phyloP scores from a whole-genome alignment of 1,140 invertebrate genomes.

The Heterodera schachtii region DNA sequence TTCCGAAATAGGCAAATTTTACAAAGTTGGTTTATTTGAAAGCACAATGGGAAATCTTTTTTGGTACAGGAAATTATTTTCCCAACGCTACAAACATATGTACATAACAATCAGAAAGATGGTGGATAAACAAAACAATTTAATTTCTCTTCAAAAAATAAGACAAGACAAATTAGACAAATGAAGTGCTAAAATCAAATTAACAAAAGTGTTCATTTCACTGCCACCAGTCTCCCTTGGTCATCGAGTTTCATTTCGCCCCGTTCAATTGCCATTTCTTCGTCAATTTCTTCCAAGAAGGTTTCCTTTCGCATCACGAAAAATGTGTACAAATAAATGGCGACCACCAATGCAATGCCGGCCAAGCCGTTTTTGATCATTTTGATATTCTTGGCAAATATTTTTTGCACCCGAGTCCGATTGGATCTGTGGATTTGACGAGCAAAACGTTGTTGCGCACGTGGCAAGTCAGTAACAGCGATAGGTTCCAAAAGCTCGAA shows the following conservation, averaged over 20 bases:
- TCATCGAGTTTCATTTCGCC: conserved; percentile 15
- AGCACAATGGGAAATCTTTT: too few relatives aligned
- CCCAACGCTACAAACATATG: too few relatives aligned
- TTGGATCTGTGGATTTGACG: conserved; percentile 63
- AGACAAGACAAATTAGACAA: too few relatives aligned
- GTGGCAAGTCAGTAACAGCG: conserved; percentile 60
- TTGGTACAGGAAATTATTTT: too few relatives aligned
- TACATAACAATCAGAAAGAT: too few relatives aligned
- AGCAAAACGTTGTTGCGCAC: conserved; percentile 62
- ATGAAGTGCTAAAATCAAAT: neutral
- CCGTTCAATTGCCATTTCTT: conserved; percentile 58
- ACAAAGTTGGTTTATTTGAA: too few relatives aligned
- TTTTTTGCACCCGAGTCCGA: conserved; percentile 57
- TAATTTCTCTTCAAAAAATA: too few relatives aligned
- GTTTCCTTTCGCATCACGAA: conserved; percentile 62
- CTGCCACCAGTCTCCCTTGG: conserved; percentile 2
- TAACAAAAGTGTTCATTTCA: neutral
- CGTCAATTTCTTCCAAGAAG: conserved; percentile 64
- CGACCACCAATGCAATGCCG: conserved; percentile 44
- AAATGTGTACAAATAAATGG: conserved; percentile 63
- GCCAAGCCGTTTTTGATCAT: conserved; percentile 45
- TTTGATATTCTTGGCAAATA: conserved; percentile 63
- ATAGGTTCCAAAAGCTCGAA: conserved; percentile 60
- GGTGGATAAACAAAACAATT: too few relatives aligned
- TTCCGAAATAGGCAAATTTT: too few relatives aligned